Evolutionary conservation across 2,888 invertebrate species (phyloP), one percentile per base, ranked within the genome.

Genomic region (Portevinia maculata): DNA sequence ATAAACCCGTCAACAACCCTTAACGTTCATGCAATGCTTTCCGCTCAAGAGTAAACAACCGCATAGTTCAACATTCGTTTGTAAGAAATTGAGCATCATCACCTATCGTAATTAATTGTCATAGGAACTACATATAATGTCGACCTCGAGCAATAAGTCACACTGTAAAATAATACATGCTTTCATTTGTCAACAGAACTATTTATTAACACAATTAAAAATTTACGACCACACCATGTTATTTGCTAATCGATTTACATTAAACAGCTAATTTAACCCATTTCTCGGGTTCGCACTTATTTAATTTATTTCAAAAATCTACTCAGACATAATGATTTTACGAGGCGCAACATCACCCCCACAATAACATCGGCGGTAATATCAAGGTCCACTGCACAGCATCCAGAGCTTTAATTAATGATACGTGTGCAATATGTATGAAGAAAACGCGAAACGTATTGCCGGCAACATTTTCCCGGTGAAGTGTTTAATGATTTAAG

Each of bases 181-280:
- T 6, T 30, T 24, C 41, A 52, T 19, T 32, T 52, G 59, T 59
- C 28, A n/a, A 44, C 32, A 24, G 32, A 32, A 34, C 17, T 6
- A 30, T 28, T 46, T 69, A 57, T 57, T 48, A 64, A 57, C 39
- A 32, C 48, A 65, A 69, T 74, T 48, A 79, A 74, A 79, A 39
- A 59, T 37, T 37, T 71, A 24, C 69, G 44, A 52, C 70, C 70
- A 28, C 81, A 59, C 64, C 64, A 64, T 59, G 55, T 48, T 64
- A 41, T 41, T 19, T 60, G 59, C 53, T 39, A 70, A 81, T 76
- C 70, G 65, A 81, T 81, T 81, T 70, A 64, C 65, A 76, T 81
- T 81, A 64, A 76, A 48, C 44, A 44, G 32, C 75, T 59, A 70
- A 64, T 71, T 71, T 64, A 48, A 65, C 81, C 76, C 65, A 46